Conservation (phyloP, 2,888 invertebrate species). For the Hyalella azteca region DNA sequence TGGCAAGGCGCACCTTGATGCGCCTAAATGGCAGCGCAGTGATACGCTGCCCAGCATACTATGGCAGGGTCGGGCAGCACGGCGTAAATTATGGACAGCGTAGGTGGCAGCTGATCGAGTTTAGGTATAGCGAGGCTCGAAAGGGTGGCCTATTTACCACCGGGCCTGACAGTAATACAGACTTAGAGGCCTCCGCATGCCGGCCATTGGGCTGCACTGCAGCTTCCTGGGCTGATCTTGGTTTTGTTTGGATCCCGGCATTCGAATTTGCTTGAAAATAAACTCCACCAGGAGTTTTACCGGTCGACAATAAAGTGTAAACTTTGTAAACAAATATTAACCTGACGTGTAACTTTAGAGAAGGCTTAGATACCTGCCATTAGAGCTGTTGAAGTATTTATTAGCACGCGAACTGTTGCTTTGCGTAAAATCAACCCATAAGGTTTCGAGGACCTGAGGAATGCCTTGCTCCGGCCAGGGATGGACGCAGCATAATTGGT, state of each 20-base stretch:
- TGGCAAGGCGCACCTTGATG: too few relatives aligned
- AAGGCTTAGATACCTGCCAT: too few relatives aligned
- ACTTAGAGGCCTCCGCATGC: background rate
- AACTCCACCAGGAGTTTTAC: too few relatives aligned
- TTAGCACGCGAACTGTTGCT: too few relatives aligned
- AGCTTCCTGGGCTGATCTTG: too few relatives aligned
- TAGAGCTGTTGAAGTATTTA: too few relatives aligned
- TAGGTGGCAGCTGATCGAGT: conserved; percentile 20
- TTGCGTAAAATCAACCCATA: background rate
- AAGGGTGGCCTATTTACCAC: conserved; percentile 12
- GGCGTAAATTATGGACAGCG: conserved; percentile 23
- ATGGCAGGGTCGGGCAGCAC: too few relatives aligned
- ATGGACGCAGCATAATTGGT: conserved; percentile 20
- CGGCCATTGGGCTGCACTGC: background rate
- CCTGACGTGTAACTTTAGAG: too few relatives aligned
- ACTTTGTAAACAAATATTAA: too few relatives aligned
- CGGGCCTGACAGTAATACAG: conserved; percentile 21
- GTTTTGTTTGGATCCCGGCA: background rate
- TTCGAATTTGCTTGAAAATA: background rate
- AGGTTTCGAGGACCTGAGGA: background rate
- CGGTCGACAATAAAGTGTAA: too few relatives aligned
- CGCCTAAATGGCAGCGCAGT: too few relatives aligned
- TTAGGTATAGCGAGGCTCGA: conserved; percentile 10
- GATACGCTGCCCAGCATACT: too few relatives aligned
- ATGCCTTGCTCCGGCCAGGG: background rate